phyloP scores from a whole-genome alignment of 2,113 vertebrate genomes.

The Scomber colias region DNA sequence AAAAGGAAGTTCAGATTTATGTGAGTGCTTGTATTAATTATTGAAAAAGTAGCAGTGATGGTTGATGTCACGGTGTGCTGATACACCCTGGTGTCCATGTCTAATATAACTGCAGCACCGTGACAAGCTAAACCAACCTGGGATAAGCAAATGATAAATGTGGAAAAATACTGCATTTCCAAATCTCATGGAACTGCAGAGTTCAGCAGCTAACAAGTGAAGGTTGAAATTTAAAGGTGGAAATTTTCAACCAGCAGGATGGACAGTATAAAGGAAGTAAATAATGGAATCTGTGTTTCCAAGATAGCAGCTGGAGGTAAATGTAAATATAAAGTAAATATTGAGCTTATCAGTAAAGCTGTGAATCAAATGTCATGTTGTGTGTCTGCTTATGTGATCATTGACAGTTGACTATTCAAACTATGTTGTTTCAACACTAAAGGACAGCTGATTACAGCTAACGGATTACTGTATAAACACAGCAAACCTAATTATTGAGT shows the following conservation, averaged over 20 bases:
- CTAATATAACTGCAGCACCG: not conserved
- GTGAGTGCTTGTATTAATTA: too few species aligned
- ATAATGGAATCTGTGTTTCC: not conserved
- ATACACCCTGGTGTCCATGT: not conserved
- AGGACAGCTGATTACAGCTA: slow-evolving; percentile 38
- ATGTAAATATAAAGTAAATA: slow-evolving; percentile 21
- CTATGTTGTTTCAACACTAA: slow-evolving; percentile 1
- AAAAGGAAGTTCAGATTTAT: too few species aligned
- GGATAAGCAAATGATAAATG: too few species aligned
- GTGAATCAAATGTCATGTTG: slow-evolving; percentile 15
- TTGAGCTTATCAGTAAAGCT: slow-evolving; percentile 14
- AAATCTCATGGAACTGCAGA: not conserved
- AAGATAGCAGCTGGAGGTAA: slow-evolving; percentile 15
- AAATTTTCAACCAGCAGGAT: not conserved
- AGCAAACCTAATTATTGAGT: slow-evolving; percentile 32
- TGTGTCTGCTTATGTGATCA: not conserved
- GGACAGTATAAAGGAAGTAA: not conserved
- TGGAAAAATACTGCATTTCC: not conserved
- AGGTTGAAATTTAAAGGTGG: not conserved
- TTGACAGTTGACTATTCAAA: slow-evolving; percentile 6
- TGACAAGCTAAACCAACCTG: too few species aligned
- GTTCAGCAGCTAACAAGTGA: not conserved
- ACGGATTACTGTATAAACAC: slow-evolving; percentile 22
- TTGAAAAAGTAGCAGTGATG: too few species aligned
- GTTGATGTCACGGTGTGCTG: not conserved